phyloP scores from a whole-genome alignment of 2,113 vertebrate species.

The Rhabdornis inornatus region DNA sequence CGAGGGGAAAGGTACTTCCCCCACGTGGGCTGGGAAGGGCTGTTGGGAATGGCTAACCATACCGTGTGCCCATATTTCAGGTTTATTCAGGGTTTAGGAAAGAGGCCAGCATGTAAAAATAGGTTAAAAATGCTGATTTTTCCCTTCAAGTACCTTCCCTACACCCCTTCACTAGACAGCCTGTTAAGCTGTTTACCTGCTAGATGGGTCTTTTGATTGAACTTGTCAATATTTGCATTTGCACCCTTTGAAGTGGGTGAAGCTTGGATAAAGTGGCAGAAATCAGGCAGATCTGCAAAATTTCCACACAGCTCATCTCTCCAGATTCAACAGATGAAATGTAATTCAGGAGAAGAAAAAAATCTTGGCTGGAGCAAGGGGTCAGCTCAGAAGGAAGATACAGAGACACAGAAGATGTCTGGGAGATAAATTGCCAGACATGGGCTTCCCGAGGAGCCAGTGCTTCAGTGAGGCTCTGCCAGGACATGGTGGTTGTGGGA shows the following conservation, averaged over 20 bases:
- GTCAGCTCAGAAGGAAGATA: conserved; percentile 32
- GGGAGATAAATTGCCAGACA: neutral
- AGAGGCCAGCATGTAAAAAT: neutral
- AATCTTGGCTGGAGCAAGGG: neutral
- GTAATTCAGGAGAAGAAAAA: conserved; percentile 22
- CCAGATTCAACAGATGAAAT: neutral
- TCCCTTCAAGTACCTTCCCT: neutral
- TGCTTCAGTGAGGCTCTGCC: neutral
- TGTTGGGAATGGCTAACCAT: neutral
- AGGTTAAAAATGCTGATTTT: neutral
- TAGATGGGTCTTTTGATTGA: neutral
- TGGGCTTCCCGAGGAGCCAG: neutral
- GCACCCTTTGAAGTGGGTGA: neutral
- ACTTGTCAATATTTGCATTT: conserved; percentile 24
- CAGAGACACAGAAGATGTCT: neutral
- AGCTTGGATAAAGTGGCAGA: neutral
- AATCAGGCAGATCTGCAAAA: neutral
- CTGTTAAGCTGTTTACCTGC: conserved; percentile 4
- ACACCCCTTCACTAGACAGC: neutral
- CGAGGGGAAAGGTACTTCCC: neutral
- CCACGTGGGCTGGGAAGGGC: fast-evolving
- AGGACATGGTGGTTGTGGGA: neutral
- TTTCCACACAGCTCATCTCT: neutral
- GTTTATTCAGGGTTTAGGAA: neutral
- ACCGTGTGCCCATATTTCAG: neutral